Conservation (phyloP, 92 coral and sea anemone genomes). For the Diadumene lineata region DNA sequence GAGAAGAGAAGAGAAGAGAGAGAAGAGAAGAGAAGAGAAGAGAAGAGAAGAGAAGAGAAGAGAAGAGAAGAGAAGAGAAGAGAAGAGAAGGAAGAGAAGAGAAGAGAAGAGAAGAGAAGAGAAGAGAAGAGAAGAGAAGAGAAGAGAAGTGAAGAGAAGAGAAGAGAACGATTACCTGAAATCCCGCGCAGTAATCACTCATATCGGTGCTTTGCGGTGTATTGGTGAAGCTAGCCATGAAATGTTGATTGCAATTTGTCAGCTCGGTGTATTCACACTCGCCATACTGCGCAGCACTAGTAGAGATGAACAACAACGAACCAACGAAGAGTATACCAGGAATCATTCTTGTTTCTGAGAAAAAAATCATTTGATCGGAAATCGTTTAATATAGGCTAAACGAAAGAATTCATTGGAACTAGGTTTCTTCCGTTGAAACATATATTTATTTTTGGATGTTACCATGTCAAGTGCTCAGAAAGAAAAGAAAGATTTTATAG, state of each 20-base stretch:
- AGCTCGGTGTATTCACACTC: constrained; percentile 22
- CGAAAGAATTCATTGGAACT: too few relatives aligned
- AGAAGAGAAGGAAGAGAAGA: background rate
- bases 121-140: background rate
- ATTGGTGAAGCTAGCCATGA: constrained; percentile 5
- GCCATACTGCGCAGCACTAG: too few relatives aligned
- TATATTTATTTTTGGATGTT: too few relatives aligned
- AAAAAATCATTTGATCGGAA: too few relatives aligned
- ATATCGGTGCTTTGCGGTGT: background rate
- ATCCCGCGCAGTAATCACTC: background rate
- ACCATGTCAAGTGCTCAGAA: too few relatives aligned
- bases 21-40: background rate
- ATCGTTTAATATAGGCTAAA: too few relatives aligned
- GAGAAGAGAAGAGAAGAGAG: background rate
- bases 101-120: background rate
- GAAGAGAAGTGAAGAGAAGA: background rate
- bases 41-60: background rate
- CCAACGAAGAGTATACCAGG: too few relatives aligned
- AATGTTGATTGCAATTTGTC: constrained; percentile 3
- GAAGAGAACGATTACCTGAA: background rate
- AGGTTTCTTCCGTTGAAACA: too few relatives aligned
- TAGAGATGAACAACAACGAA: too few relatives aligned
- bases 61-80: background rate
- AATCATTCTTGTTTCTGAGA: too few relatives aligned
- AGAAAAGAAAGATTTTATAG: too few relatives aligned